Percentiles rank a stretch among this genome's conserved stretches.
Conservation (phyloP, 2,113 vertebrate species). For the Cyanistes caeruleus region DNA sequence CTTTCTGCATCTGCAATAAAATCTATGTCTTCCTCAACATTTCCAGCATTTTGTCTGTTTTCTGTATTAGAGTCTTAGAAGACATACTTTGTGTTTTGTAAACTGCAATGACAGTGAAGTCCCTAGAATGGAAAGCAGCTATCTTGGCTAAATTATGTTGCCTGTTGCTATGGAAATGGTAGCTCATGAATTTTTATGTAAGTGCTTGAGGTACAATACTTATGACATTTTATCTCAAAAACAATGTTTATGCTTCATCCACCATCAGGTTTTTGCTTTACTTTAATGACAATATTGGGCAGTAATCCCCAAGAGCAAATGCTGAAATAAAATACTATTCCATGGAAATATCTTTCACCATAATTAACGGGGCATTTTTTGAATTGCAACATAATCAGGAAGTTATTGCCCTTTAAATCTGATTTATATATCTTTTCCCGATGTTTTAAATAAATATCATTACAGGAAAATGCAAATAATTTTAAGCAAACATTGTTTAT, state of each 20-base stretch:
- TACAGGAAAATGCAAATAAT: not conserved
- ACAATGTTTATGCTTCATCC: not conserved
- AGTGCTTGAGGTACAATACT: not conserved
- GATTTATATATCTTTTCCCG: not conserved
- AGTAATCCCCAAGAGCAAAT: constrained; percentile 8
- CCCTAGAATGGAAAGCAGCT: constrained; percentile 32
- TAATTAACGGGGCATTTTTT: not conserved
- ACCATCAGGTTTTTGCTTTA: not conserved
- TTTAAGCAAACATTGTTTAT: not conserved
- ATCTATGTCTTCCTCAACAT: not conserved
- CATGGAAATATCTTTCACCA: not conserved
- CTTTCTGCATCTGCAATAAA: not conserved
- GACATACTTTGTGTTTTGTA: not conserved
- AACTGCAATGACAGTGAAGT: not conserved
- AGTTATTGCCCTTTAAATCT: not conserved
- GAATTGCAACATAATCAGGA: not conserved
- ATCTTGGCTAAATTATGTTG: constrained; percentile 28
- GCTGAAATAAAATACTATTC: not conserved
- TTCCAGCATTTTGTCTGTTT: not conserved
- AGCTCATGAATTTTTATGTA: constrained; percentile 33
- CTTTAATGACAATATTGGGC: not conserved
- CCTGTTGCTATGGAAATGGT: constrained; percentile 72
- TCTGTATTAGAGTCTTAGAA: not conserved
- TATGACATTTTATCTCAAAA: constrained; percentile 30
- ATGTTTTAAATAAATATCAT: not conserved